Percentiles rank a stretch among this genome's conserved stretches.
These are phyloP conservation scores for Coreius guichenoti DNA, from an alignment of 2,797 vertebrate species.

Conservation along the genomic window DNA sequence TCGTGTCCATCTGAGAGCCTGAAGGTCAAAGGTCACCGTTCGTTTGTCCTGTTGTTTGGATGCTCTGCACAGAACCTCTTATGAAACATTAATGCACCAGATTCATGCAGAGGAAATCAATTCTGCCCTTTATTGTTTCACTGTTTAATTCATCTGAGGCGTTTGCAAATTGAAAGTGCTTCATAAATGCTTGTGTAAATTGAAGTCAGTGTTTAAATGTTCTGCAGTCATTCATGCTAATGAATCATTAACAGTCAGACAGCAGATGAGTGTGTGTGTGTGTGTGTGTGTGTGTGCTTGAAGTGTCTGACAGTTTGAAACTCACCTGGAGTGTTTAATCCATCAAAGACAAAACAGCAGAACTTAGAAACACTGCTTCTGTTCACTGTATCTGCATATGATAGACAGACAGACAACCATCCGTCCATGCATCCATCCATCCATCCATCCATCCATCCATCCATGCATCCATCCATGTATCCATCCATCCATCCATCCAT, in stretches of 20 bases:
- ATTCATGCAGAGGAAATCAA: not conserved
- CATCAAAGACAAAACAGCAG: too few species aligned
- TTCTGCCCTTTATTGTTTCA: not conserved
- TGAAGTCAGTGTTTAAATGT: slow-evolving; percentile 8
- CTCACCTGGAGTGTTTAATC: not conserved
- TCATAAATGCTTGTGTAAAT: not conserved
- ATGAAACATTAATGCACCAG: not conserved
- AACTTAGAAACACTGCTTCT: too few species aligned
- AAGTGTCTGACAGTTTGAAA: not conserved
- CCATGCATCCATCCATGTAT: too few species aligned
- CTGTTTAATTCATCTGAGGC: not conserved
- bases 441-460: too few species aligned
- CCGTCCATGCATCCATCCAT: too few species aligned
- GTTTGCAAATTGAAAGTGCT: slow-evolving; percentile 15
- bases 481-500: too few species aligned
- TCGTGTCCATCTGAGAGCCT: slow-evolving; percentile 1
- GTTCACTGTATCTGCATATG: not conserved
- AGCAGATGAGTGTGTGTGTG: not conserved
- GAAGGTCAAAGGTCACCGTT: slow-evolving; percentile 2
- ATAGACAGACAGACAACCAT: too few species aligned
- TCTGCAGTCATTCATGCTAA: not conserved
- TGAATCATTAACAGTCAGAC: not conserved
- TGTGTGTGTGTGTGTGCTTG: not conserved
- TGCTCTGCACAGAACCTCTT: not conserved
- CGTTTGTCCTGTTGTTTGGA: not conserved